Percentiles rank a stretch among this genome's conserved stretches.
Evolutionary conservation across 2,113 vertebrate species (phyloP).

Genomic region (Pedionomus torquatus): DNA sequence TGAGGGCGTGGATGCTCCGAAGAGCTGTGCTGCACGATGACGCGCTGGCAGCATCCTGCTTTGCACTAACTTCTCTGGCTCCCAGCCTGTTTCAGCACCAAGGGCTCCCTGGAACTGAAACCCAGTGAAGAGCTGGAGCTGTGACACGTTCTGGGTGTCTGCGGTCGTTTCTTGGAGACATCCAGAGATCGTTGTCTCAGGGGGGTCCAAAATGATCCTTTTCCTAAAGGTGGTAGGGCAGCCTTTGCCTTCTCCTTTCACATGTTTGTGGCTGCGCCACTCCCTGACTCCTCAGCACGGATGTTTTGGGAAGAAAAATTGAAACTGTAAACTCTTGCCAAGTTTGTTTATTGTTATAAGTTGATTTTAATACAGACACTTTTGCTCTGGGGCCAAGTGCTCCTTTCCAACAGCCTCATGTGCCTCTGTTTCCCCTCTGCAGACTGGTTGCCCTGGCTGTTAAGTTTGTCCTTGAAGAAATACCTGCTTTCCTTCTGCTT

Average conservation of each 20-base stretch:
- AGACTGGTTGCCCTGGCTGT: neutral
- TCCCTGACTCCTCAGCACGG: neutral
- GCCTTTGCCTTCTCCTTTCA: neutral
- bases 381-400: neutral
- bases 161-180: neutral
- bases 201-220: neutral
- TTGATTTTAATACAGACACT: neutral
- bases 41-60: neutral
- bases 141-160: neutral
- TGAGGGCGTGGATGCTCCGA: neutral
- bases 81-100: neutral
- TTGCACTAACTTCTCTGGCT: neutral
- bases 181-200: neutral
- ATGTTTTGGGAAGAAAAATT: neutral
- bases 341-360: neutral
- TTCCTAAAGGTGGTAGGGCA: neutral
- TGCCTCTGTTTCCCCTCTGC: neutral
- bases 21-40: neutral
- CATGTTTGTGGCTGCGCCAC: rapidly evolving
- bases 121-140: neutral
- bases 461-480: neutral
- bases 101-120: neutral
- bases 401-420: neutral
- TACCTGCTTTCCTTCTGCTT: neutral
- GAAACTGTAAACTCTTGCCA: neutral